Conservation (phyloP, 37 sponge, comb jelly and placozoan species). For the Geodia barretti region DNA sequence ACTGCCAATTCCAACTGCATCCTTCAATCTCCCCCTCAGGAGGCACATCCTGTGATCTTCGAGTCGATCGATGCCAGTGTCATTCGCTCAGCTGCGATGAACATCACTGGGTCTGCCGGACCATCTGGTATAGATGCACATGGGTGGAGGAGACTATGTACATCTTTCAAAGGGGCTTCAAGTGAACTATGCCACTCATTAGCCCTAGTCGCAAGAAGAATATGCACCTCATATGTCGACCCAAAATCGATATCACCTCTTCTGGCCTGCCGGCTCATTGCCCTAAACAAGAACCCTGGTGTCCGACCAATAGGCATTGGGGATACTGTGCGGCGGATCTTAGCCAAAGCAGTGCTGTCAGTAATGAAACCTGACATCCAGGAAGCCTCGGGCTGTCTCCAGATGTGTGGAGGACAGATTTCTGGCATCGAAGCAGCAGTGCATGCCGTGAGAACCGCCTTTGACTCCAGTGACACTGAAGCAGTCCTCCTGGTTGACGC, state of each 20-base stretch:
- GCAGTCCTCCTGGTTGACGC: too few species aligned
- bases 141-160: slow-evolving; percentile 34
- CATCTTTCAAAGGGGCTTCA: slow-evolving; percentile 20
- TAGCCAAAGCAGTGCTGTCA: too few species aligned
- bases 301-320: too few species aligned
- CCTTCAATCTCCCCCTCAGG: not conserved
- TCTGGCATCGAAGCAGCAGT: too few species aligned
- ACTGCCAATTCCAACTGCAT: not conserved
- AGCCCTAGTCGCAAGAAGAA: slow-evolving; percentile 8
- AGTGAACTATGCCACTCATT: slow-evolving; percentile 18
- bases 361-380: too few species aligned
- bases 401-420: too few species aligned
- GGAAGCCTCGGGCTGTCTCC: too few species aligned
- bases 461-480: too few species aligned
- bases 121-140: slow-evolving; percentile 33
- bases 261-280: slow-evolving; percentile 21
- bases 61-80: slow-evolving; percentile 25
- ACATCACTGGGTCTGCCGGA: slow-evolving; percentile 32
- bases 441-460: too few species aligned
- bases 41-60: slow-evolving; percentile 22
- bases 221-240: slow-evolving; percentile 22
- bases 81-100: slow-evolving; percentile 9
- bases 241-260: not conserved
- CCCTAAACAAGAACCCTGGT: slow-evolving; percentile 16
- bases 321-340: too few species aligned